Base-by-base conservation (phyloP, 2,797 vertebrate species). In the Sandelia bainsii region DNA sequence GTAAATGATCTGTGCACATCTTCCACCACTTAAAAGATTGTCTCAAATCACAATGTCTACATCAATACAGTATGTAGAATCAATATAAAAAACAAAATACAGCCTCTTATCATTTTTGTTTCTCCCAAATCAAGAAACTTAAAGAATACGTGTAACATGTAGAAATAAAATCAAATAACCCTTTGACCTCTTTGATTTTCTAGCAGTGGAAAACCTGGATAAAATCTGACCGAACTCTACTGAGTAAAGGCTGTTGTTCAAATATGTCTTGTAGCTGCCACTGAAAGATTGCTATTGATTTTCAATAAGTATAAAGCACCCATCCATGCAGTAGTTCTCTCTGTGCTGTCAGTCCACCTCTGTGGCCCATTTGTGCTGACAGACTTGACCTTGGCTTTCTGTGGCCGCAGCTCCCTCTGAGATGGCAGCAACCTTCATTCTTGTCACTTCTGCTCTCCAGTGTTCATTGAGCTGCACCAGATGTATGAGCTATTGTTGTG, bases 281-380 rank as follows among this genome's bases (percentile, higher is more conserved):
- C 82, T 87, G 80, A 93, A 89, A 92, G 87, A 92, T 91, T 92
- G 81, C 75, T 87, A 94, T 94, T 91, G 93, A 94, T 94, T 94
- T 94, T 92, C 89, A 92, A 91, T 91, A 91, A 92, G 86, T 81
- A 88, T 69, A 59, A 81, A 76, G 86, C 87, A 80, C 25, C 81
- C 82, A 80, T 81, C 86, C 88, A 77, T 80, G 71, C 89, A 68
- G 80, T 29, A 14, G 52, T 79, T 72, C 82, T 68, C 81, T 76
- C 65, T n/a, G 29, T 22, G 89, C 86, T 81, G 89, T 86, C 89
- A 86, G 71, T 85, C 80, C 70, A 81, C 75, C 75, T 57, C 76
- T 59, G 80, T 56, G 80, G 73, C 82, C 78, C 83, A 79, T 79
- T 60, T 63, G 66, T 66, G 70, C 75, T 67, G 86, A 86, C 80